Percentiles rank a stretch among this genome's conserved stretches.
These are phyloP conservation scores for Leptosomus discolor DNA, from an alignment of 2,113 vertebrate species.

Conservation along the genomic window DNA sequence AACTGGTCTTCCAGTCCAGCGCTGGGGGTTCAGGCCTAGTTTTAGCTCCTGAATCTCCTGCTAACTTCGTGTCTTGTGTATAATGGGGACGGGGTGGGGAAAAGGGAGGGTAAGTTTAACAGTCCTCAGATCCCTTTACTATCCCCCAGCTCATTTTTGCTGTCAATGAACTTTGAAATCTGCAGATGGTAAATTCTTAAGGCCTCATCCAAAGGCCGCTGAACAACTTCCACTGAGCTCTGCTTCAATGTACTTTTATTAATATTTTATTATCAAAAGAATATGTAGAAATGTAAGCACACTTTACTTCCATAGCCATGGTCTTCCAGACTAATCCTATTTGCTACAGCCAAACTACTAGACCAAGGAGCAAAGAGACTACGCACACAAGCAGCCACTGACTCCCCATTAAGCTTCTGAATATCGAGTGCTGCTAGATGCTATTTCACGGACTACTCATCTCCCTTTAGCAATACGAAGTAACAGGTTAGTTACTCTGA, in stretches of 20 bases:
- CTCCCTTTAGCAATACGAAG: neutral
- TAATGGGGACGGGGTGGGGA: rapidly evolving
- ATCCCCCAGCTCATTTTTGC: neutral
- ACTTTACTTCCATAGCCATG: neutral
- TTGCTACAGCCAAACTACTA: neutral
- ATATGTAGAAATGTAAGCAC: neutral
- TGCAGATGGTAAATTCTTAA: neutral
- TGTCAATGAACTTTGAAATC: neutral
- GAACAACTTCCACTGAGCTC: neutral
- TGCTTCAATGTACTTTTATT: neutral
- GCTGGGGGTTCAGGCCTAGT: neutral
- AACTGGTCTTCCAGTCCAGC: neutral
- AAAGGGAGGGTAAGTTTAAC: neutral
- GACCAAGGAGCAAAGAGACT: neutral
- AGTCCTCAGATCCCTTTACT: neutral
- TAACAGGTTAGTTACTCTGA: neutral
- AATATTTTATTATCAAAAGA: neutral
- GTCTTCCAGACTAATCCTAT: neutral
- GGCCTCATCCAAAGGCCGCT: neutral
- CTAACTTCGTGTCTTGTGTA: neutral
- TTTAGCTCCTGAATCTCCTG: neutral
- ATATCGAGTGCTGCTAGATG: neutral
- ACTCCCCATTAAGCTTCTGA: neutral
- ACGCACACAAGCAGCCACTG: neutral
- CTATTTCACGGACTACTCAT: neutral